Conservation (phyloP, 92 coral and sea anemone species). For the Paramuricea clavata region DNA sequence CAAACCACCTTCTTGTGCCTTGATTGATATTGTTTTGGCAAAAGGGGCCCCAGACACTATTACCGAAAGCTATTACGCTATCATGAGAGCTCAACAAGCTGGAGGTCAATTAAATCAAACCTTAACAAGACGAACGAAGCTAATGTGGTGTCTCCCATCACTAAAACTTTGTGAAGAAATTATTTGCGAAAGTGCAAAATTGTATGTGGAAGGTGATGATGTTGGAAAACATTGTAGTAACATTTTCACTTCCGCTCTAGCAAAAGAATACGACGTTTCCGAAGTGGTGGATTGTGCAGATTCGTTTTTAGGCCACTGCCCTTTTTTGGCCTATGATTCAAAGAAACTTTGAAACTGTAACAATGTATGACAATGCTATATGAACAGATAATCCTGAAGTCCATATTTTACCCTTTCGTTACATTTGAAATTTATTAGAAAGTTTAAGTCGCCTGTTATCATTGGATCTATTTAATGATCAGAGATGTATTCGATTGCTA, state of each 20-base stretch:
- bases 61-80: slow-evolving; percentile 15
- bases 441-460: neutral
- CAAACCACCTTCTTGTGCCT: slow-evolving; percentile 53
- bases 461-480: too few relatives aligned
- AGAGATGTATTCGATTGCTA: too few relatives aligned
- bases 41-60: slow-evolving; percentile 42
- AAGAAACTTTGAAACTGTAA: neutral
- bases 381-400: neutral
- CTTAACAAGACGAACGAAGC: slow-evolving; percentile 44
- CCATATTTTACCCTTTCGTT: neutral
- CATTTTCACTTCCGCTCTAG: slow-evolving; percentile 22
- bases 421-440: too few relatives aligned
- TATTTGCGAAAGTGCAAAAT: slow-evolving; percentile 17
- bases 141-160: slow-evolving; percentile 36
- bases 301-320: neutral
- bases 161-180: slow-evolving; percentile 18
- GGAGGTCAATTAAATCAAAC: slow-evolving; percentile 46
- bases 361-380: neutral
- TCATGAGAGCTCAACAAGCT: slow-evolving; percentile 48
- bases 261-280: slow-evolving; percentile 7
- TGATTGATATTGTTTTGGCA: slow-evolving; percentile 40
- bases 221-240: neutral
- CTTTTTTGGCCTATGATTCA: neutral
- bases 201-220: slow-evolving; percentile 14
- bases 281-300: slow-evolving; percentile 11